Evolutionary conservation across 2,113 vertebrate genomes (phyloP).

Genomic region (Paralichthys olivaceus): DNA sequence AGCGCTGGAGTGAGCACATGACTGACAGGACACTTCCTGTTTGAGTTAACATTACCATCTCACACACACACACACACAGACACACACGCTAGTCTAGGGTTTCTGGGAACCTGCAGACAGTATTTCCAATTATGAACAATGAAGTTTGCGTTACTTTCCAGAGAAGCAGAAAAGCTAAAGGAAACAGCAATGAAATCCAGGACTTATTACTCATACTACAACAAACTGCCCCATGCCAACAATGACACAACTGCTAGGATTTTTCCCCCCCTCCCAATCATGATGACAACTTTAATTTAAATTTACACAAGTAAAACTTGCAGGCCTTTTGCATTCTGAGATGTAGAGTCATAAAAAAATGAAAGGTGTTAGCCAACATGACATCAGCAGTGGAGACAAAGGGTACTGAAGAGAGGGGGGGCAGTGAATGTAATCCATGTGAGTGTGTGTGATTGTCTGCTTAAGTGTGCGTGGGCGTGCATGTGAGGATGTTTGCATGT

Average conservation of each 20-base stretch:
- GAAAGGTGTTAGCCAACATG: conserved; percentile 79
- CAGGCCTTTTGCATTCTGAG: conserved; percentile 54
- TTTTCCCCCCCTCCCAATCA: conserved; percentile 47
- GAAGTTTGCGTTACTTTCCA: conserved; percentile 41
- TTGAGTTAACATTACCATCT: conserved; percentile 74
- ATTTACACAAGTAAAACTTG: conserved; percentile 72
- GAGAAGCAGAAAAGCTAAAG: conserved; percentile 53
- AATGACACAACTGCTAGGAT: conserved; percentile 70
- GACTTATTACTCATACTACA: conserved; percentile 74
- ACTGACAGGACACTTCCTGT: conserved; percentile 81
- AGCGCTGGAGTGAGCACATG: conserved; percentile 64
- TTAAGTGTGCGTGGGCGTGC: conserved; percentile 41
- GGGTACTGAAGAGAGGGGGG: conserved; percentile 10
- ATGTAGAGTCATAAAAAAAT: conserved; percentile 66
- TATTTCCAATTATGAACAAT: conserved; percentile 59
- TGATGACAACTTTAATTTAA: conserved; percentile 75
- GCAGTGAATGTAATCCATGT: conserved; percentile 50
- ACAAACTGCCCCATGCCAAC: conserved; percentile 66
- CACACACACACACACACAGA: conserved; percentile 20
- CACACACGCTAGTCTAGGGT: conserved; percentile 39
- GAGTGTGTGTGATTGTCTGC: conserved; percentile 38
- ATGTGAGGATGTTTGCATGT: conserved; percentile 59
- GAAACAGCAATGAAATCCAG: conserved; percentile 70
- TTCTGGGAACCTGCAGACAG: conserved; percentile 68
- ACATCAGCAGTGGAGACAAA: conserved; percentile 73